Evolutionary conservation across 2,113 vertebrate genomes (phyloP).

Genomic region (Malurus elegans): DNA sequence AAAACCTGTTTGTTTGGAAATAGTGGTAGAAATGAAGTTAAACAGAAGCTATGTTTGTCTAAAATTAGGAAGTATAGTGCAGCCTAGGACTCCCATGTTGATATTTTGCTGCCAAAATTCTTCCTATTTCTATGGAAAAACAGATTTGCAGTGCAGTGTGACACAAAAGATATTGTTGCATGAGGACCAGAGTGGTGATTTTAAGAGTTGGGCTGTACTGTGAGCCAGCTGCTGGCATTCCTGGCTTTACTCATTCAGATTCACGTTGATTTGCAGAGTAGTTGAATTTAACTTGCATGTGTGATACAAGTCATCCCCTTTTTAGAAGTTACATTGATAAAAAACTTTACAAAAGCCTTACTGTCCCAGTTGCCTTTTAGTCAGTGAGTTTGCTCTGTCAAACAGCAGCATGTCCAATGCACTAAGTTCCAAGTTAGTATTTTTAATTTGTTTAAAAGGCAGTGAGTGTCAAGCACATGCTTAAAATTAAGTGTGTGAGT

Average conservation of each 20-base stretch:
- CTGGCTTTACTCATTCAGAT: neutral
- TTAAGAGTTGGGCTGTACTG: neutral
- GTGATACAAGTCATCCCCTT: neutral
- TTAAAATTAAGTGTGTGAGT: neutral
- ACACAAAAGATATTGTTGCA: neutral
- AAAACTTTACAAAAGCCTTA: neutral
- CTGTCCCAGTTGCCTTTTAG: neutral
- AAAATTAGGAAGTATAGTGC: neutral
- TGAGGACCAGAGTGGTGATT: neutral
- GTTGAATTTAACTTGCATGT: neutral
- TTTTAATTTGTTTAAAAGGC: neutral
- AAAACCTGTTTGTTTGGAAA: neutral
- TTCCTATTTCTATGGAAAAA: neutral
- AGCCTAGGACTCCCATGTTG: neutral
- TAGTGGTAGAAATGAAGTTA: neutral
- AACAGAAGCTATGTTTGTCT: neutral
- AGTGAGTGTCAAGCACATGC: neutral
- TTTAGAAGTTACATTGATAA: neutral
- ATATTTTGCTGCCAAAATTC: conserved; percentile 2
- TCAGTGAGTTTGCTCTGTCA: neutral
- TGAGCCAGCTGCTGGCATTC: neutral
- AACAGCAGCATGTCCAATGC: neutral
- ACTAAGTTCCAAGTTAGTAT: neutral
- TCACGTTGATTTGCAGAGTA: neutral
- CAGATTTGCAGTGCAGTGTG: neutral